Evolutionary conservation across 2,797 vertebrate species (phyloP).

Genomic region (Orientallactaga sibirica): DNA sequence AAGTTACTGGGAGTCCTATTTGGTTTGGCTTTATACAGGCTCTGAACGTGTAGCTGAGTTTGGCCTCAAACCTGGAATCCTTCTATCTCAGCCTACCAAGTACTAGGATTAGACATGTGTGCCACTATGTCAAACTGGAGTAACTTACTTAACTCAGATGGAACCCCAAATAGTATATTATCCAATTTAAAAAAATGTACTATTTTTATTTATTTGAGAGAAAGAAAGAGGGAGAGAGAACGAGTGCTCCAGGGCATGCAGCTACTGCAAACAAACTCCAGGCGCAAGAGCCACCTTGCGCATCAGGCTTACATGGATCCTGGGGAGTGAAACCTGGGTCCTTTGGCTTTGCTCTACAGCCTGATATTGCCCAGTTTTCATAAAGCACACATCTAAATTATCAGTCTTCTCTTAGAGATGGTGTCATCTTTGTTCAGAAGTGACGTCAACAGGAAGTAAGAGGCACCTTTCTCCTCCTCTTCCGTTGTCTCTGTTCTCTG

Average conservation of each 20-base stretch:
- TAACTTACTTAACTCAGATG: neutral
- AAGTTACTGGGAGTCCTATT: neutral
- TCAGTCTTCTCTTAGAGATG: neutral
- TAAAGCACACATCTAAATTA: neutral
- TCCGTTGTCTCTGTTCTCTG: neutral
- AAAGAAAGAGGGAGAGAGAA: no score
- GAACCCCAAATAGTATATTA: neutral
- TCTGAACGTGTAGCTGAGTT: neutral
- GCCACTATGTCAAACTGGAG: neutral
- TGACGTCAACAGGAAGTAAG: neutral
- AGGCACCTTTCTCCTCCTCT: neutral
- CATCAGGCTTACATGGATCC: no score
- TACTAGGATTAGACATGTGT: no score
- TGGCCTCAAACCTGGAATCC: neutral
- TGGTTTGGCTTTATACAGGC: neutral
- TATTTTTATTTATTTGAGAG: no score
- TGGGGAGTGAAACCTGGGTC: no score
- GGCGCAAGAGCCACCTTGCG: no score
- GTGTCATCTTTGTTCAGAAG: neutral
- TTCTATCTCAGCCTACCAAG: neutral
- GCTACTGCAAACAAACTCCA: no score
- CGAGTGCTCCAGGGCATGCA: no score
- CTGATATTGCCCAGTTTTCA: no score
- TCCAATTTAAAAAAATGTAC: neutral
- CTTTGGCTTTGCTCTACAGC: no score